phyloP scores from a whole-genome alignment of 2,888 invertebrate species.

The Notodonta dromedarius region DNA sequence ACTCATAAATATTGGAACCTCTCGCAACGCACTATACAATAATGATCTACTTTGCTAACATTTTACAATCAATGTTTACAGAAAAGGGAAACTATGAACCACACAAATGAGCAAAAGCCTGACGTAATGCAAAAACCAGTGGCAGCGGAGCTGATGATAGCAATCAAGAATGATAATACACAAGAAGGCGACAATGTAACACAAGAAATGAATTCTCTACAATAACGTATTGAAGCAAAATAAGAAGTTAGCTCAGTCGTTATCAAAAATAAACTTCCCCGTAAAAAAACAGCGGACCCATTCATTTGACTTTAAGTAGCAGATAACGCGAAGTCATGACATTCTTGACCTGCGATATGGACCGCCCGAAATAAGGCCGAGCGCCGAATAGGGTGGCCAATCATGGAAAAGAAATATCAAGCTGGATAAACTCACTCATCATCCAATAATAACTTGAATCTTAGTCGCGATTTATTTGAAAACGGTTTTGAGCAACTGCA shows the following conservation, averaged over 20 bases:
- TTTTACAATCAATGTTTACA: no score
- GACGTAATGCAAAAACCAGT: no score
- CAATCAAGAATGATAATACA: neutral
- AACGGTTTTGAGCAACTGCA: no score
- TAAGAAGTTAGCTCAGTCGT: neutral
- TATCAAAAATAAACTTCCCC: constrained; percentile 2
- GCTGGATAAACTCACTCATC: neutral
- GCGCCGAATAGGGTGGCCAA: constrained; percentile 5
- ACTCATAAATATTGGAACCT: no score
- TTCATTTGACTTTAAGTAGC: constrained; percentile 20
- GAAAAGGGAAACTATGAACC: no score
- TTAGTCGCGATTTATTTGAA: no score
- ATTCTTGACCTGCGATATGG: constrained; percentile 33
- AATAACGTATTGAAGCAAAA: neutral
- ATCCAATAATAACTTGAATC: no score
- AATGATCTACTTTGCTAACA: no score
- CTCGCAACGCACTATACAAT: no score
- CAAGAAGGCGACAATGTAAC: neutral
- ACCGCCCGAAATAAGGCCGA: constrained; percentile 27
- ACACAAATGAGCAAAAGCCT: no score
- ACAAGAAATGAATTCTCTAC: neutral
- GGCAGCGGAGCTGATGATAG: no score
- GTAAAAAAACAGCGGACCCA: constrained; percentile 25
- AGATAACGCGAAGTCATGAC: constrained; percentile 29
- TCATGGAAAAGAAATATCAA: neutral